These are phyloP conservation scores for Serilophus lunatus DNA, from an alignment of 2,113 vertebrate species.

Conservation along the genomic window DNA sequence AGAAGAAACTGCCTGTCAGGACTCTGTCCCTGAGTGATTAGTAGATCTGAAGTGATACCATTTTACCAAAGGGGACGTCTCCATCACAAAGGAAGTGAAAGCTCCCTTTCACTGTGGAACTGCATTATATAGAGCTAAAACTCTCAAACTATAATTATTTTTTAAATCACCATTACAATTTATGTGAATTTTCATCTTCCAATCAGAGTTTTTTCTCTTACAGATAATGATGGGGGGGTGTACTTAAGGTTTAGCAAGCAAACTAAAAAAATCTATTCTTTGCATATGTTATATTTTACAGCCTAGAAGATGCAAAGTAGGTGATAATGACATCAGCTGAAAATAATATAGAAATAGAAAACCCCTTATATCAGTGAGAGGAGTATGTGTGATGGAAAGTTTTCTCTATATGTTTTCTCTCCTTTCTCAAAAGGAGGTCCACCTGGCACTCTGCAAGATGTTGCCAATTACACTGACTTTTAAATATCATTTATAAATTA, in stretches of 20 bases:
- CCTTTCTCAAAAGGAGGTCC: background rate
- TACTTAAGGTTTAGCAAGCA: background rate
- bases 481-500: conserved; percentile 34
- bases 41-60: background rate
- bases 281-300: background rate
- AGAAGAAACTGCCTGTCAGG: background rate
- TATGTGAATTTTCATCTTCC: background rate
- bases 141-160: background rate
- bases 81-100: background rate
- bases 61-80: background rate
- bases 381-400: background rate
- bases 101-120: background rate
- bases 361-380: background rate
- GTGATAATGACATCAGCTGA: background rate
- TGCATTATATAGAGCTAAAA: background rate
- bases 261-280: background rate
- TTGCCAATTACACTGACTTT: conserved; percentile 9
- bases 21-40: background rate
- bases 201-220: background rate
- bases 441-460: background rate
- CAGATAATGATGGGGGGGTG: background rate
- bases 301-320: background rate
- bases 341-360: background rate
- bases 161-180: background rate
- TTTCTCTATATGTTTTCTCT: background rate